Evolutionary conservation across 2,113 vertebrate species (phyloP), one percentile per base, ranked within the genome.

Genomic region (Seriola aureovittata): DNA sequence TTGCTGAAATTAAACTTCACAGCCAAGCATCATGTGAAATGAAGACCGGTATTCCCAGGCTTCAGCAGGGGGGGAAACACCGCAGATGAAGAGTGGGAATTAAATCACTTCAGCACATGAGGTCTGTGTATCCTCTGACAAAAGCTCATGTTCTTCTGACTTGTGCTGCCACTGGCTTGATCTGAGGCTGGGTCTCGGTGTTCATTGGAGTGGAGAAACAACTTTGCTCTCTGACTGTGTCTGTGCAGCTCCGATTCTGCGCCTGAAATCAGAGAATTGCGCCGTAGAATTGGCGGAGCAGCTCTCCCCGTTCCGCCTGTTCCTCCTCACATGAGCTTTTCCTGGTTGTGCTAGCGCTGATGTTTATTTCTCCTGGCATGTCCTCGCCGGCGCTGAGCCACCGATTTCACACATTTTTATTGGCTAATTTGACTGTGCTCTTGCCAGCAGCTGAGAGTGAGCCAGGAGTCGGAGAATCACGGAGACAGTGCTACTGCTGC

Each of bases 361-460:
- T 91, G 92, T 94, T 95, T 92, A 95, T 95, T 95, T 92, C 94
- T 95, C 85, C 86, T 96, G 94, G 94, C 94, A 88, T 93, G 88
- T 91, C 89, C 87, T 93, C 80, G 52, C 84, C 82, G 90, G 89
- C 90, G 65, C 85, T 12, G 73, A 86, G 92, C 91, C 94, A 93
- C 94, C 89, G 82, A 94, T 95, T 95, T 96, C 92, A 91, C 95
- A 95, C 90, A 72, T 95, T 95, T 94, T 93, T 93, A 95, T 91
- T 94, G 94, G 92, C 93, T 95, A 95, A 95, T 95, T 95, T 94
- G 93, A 94, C 92, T 90, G 92, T 82, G 90, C 88, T 90, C 87
- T 92, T 94, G 93, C 94, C 94, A 94, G 93, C 88, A 93, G 93
- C 93, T 86, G 85, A 84, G 85, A 72, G 88, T 16, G 77, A 92